Evolutionary conservation across 2,888 invertebrate species (phyloP).

Genomic region (Cephus pulcher): DNA sequence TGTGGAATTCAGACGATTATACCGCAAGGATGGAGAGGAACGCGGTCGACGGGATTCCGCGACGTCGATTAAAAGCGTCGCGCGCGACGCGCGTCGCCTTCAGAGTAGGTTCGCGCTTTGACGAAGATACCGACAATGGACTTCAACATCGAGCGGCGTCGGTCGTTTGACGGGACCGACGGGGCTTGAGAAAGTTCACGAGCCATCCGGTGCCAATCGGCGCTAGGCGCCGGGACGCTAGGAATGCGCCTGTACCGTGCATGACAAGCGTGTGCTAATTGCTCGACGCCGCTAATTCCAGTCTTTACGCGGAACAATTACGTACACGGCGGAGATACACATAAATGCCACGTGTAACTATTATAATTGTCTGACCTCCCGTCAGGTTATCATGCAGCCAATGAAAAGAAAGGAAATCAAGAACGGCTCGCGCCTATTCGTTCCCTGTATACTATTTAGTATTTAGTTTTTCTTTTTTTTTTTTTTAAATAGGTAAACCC

Average conservation of each 20-base stretch:
- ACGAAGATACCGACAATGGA: not conserved
- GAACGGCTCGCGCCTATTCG: not conserved
- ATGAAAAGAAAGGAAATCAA: not conserved
- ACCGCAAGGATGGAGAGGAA: not conserved
- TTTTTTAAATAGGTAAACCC: not conserved
- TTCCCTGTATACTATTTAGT: not conserved
- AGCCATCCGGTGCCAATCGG: conserved; percentile 30
- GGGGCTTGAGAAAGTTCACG: conserved; percentile 20
- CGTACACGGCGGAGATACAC: not conserved
- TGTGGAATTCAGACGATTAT: not conserved
- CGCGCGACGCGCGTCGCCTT: not conserved
- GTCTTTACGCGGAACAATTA: not conserved
- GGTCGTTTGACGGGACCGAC: conserved; percentile 16
- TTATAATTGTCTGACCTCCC: not conserved
- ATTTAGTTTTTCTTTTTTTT: not conserved
- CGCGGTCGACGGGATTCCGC: not conserved
- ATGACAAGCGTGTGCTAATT: conserved; percentile 59
- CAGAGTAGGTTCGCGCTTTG: not conserved
- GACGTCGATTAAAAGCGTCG: not conserved
- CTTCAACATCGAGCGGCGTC: not conserved
- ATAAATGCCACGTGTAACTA: not conserved
- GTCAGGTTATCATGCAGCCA: not conserved
- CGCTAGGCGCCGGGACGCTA: conserved; percentile 22
- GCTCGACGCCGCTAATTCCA: conserved; percentile 22
- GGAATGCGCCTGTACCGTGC: conserved; percentile 35